A percentile compares a stretch with the other conserved stretches of the same genome.
Evolutionary conservation across 2,113 vertebrate genomes (phyloP).

Genomic region (Eupsittula cactorum): DNA sequence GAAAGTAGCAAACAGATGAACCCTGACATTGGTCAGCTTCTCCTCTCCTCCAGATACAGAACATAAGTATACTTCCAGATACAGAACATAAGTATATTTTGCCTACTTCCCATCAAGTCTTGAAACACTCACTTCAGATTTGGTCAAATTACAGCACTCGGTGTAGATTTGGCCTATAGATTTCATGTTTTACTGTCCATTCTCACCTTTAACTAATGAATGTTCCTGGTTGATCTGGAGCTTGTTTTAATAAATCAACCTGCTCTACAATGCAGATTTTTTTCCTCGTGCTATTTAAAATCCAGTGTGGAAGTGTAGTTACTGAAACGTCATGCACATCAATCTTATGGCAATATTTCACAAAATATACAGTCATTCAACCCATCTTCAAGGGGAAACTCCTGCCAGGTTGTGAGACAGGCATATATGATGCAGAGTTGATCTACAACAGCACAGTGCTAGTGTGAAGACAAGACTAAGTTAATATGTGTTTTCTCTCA

Average conservation of each 20-base stretch:
- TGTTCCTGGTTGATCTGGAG: neutral
- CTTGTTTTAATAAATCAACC: neutral
- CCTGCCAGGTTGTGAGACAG: neutral
- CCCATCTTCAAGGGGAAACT: neutral
- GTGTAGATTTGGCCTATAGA: neutral
- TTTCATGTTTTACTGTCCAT: neutral
- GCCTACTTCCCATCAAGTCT: neutral
- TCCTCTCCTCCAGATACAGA: neutral
- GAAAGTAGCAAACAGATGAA: neutral
- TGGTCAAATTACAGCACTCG: neutral
- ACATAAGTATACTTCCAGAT: neutral
- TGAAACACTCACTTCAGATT: neutral
- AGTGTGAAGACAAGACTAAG: neutral
- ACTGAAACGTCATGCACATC: neutral
- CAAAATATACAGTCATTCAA: neutral
- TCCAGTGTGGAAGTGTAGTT: neutral
- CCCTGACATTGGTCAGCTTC: neutral
- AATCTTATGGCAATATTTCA: neutral
- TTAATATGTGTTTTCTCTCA: neutral
- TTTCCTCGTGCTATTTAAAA: neutral
- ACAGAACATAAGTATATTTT: neutral
- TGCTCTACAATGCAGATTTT: neutral
- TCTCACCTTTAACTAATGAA: neutral
- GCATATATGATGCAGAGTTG: neutral
- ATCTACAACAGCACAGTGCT: neutral